Conservation (phyloP, 2,888 invertebrate species). For the Tetrapedia diversipes region DNA sequence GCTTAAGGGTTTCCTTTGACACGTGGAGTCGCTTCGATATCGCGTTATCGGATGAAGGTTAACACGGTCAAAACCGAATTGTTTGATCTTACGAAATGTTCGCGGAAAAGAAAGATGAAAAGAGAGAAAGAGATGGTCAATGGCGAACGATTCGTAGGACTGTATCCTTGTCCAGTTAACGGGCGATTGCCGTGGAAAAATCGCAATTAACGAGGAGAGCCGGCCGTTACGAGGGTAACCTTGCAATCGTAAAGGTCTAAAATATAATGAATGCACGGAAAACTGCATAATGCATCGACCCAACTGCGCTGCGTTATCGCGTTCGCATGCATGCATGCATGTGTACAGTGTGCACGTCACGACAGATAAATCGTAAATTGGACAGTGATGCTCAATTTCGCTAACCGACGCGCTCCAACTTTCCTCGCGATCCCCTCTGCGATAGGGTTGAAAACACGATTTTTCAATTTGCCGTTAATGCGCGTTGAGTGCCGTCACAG, state of each 20-base stretch:
- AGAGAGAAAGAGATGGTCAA: background rate
- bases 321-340: conserved; percentile 53
- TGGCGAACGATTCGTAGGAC: conserved; percentile 16
- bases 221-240: conserved; percentile 58
- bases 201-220: conserved; percentile 60
- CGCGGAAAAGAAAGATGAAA: too few species aligned
- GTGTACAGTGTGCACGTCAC: conserved; percentile 56
- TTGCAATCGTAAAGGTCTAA: conserved; percentile 69
- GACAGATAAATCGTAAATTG: conserved; percentile 74
- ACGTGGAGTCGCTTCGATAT: too few species aligned
- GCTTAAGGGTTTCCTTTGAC: too few species aligned
- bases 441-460: background rate
- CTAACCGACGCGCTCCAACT: conserved; percentile 3
- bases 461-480: background rate
- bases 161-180: conserved; percentile 31
- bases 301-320: conserved; percentile 67
- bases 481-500: too few species aligned
- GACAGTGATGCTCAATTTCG: conserved; percentile 72
- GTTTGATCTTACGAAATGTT: conserved; percentile 1
- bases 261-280: conserved; percentile 72
- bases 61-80: conserved; percentile 6
- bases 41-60: too few species aligned
- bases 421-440: background rate
- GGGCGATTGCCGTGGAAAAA: conserved; percentile 58
- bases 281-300: conserved; percentile 71